Percentiles rank a stretch among this genome's conserved stretches.
Conservation (phyloP, 2,888 invertebrate species). For the Trissolcus japonicus region DNA sequence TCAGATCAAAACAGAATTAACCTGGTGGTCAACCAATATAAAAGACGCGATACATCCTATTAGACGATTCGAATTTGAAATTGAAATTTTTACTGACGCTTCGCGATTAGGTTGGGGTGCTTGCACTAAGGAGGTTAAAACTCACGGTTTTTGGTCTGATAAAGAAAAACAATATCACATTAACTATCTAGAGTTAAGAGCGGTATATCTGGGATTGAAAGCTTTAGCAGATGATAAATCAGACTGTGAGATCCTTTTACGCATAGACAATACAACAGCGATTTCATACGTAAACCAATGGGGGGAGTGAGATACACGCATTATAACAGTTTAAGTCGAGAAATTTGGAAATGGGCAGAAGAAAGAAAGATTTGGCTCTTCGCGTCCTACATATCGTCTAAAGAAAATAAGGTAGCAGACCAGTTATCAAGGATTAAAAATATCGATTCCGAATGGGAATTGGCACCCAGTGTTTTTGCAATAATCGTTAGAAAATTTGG, state of each 20-base stretch:
- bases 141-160: constrained; percentile 15
- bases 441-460: constrained; percentile 57
- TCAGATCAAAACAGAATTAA: background rate
- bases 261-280: constrained; percentile 25
- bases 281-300: constrained; percentile 26
- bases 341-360: constrained; percentile 51
- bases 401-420: constrained; percentile 56
- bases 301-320: constrained; percentile 15
- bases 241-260: constrained; percentile 20
- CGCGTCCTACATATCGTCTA: constrained; percentile 56
- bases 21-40: constrained; percentile 29
- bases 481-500: too few species aligned
- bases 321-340: constrained; percentile 18
- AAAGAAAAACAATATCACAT: constrained; percentile 29
- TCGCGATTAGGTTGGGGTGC: constrained; percentile 32
- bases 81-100: constrained; percentile 19
- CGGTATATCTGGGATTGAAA: constrained; percentile 16
- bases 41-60: background rate
- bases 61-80: constrained; percentile 1
- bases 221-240: constrained; percentile 7
- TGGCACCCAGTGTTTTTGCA: too few species aligned
- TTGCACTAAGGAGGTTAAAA: background rate
- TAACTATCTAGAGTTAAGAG: constrained; percentile 17
- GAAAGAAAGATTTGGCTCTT: constrained; percentile 54
- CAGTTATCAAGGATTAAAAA: constrained; percentile 54